Conservation (phyloP, 2,888 invertebrate species). For the Podabrus alpinus region DNA sequence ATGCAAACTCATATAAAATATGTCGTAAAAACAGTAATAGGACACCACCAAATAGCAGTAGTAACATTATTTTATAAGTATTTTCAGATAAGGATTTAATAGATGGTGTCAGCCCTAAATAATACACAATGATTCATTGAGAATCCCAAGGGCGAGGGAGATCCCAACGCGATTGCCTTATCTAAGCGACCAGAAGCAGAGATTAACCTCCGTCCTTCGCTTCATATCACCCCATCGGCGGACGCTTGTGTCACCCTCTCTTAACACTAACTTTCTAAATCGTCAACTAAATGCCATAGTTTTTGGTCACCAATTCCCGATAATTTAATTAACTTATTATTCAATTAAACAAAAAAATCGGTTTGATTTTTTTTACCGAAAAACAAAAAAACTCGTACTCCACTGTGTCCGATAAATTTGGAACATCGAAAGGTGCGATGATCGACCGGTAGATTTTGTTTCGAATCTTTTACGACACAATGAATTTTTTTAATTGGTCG, state of each 20-base stretch:
- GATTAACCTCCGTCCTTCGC: slow-evolving; percentile 49
- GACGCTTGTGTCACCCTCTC: slow-evolving; percentile 27
- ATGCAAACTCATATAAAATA: slow-evolving; percentile 17
- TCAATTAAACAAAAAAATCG: not conserved
- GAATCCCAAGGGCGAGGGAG: slow-evolving; percentile 44
- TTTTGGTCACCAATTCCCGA: slow-evolving; percentile 17
- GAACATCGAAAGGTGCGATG: not conserved
- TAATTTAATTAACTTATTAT: not conserved
- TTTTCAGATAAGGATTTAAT: slow-evolving; percentile 55
- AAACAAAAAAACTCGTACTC: not conserved
- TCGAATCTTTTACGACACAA: not conserved
- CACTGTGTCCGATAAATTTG: not conserved
- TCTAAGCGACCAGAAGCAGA: slow-evolving; percentile 58
- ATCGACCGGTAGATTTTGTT: not conserved
- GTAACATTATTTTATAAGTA: slow-evolving; percentile 51
- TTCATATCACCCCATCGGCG: slow-evolving; percentile 29
- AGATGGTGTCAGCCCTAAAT: slow-evolving; percentile 56
- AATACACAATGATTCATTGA: slow-evolving; percentile 54
- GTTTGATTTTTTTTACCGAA: too few relatives aligned
- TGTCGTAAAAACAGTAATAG: slow-evolving; percentile 23
- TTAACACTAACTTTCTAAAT: slow-evolving; percentile 27
- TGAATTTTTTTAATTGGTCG: not conserved
- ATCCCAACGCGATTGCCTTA: slow-evolving; percentile 55
- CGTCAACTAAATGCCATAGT: slow-evolving; percentile 27
- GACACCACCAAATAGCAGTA: slow-evolving; percentile 12